A percentile compares a stretch with the other conserved stretches of the same genome.
These are phyloP conservation scores for Vanessa cardui DNA, from an alignment of 2,888 invertebrate genomes.

Conservation along the genomic window DNA sequence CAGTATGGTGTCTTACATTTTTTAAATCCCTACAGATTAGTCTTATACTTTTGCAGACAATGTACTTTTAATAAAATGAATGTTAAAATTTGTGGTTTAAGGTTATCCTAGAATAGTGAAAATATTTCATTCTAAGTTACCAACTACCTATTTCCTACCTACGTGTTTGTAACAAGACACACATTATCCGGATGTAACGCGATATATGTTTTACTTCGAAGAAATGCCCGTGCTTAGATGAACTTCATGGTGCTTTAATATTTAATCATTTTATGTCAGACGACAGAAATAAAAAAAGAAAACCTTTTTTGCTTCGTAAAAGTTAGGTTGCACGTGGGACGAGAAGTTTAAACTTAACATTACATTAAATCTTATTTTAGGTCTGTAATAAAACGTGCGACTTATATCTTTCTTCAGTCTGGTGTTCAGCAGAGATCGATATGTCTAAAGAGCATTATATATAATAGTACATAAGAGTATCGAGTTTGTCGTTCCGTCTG, in stretches of 20 bases:
- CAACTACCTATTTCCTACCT: background rate
- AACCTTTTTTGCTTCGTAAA: background rate
- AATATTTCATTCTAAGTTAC: background rate
- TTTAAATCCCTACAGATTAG: background rate
- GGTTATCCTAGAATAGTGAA: background rate
- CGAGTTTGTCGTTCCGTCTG: conserved; percentile 44
- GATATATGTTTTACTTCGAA: conserved; percentile 25
- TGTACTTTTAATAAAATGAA: no score
- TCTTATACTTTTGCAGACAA: no score
- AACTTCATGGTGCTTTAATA: no score
- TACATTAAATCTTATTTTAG: background rate
- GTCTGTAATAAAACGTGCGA: conserved; percentile 4
- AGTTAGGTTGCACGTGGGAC: no score
- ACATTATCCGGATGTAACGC: conserved; percentile 32
- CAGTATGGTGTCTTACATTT: background rate
- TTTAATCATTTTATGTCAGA: no score
- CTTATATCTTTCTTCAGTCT: conserved; percentile 34
- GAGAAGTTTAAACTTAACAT: no score
- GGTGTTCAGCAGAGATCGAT: conserved; percentile 34
- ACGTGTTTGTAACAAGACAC: conserved; percentile 14
- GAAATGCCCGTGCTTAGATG: conserved; percentile 11
- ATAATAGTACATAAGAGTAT: conserved; percentile 37
- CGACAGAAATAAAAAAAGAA: background rate
- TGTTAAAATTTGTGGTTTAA: no score
- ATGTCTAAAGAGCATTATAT: conserved; percentile 35